These are phyloP conservation scores for Scatophagus argus DNA, from an alignment of 2,113 vertebrate species.

Conservation along the genomic window DNA sequence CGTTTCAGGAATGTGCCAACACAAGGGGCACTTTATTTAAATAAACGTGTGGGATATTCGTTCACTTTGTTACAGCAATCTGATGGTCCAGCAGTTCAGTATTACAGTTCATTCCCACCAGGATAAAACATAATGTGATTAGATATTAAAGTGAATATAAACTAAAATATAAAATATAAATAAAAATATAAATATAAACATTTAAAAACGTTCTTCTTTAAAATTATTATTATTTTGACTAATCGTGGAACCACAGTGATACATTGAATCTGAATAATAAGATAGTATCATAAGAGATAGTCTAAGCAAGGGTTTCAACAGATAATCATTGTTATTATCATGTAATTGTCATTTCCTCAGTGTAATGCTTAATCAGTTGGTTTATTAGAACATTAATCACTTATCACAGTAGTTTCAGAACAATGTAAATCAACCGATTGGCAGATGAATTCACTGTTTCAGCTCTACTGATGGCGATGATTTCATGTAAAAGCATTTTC, in stretches of 20 bases:
- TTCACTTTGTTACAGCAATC: not conserved
- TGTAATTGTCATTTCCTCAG: not conserved
- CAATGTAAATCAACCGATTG: not conserved
- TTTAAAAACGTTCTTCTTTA: too few relatives aligned
- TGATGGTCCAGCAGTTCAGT: not conserved
- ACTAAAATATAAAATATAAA: not conserved
- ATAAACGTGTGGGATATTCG: too few relatives aligned
- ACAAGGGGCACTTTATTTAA: not conserved
- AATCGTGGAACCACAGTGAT: too few relatives aligned
- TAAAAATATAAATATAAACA: not conserved
- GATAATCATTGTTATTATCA: not conserved
- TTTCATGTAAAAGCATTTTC: not conserved
- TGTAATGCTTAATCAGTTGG: not conserved
- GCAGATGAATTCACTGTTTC: too few relatives aligned
- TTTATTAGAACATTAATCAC: not conserved
- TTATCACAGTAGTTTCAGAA: not conserved
- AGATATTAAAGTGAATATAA: not conserved
- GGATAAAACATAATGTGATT: not conserved
- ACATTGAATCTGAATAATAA: too few relatives aligned
- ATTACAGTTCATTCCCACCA: not conserved
- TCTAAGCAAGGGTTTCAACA: not conserved
- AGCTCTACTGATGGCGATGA: not conserved
- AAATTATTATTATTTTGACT: too few relatives aligned
- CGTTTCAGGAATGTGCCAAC: conserved; percentile 23
- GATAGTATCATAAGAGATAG: too few relatives aligned